Evolutionary conservation across 2,113 vertebrate genomes (phyloP).

Genomic region (Pterocles gutturalis): DNA sequence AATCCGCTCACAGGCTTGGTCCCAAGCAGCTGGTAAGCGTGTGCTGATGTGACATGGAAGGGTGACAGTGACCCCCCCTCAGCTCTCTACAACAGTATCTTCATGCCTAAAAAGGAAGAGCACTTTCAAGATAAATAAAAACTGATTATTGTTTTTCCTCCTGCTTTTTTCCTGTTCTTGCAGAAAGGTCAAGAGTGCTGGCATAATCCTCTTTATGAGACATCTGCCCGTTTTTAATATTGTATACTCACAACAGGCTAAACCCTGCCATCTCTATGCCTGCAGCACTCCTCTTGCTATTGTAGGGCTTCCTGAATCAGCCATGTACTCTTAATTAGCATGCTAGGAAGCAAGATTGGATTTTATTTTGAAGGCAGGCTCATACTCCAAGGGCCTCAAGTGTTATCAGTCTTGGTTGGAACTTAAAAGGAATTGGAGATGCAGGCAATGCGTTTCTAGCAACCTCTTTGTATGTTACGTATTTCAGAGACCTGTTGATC

Average conservation of each 20-base stretch:
- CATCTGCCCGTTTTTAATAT: slow-evolving; percentile 17
- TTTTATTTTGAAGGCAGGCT: slow-evolving; percentile 36
- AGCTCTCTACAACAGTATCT: background rate
- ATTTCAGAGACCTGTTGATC: background rate
- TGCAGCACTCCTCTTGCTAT: slow-evolving; percentile 4
- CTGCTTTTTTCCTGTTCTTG: slow-evolving; percentile 30
- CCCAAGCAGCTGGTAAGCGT: background rate
- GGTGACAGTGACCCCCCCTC: background rate
- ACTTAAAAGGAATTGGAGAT: background rate
- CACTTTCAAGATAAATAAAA: background rate
- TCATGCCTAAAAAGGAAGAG: background rate
- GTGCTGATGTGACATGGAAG: background rate
- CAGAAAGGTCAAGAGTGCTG: slow-evolving; percentile 42
- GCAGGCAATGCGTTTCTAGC: background rate
- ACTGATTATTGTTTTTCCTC: background rate
- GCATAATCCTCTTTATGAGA: slow-evolving; percentile 6
- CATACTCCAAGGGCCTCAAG: background rate
- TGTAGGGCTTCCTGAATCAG: slow-evolving; percentile 11
- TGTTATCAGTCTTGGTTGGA: background rate
- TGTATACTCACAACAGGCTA: slow-evolving; percentile 9
- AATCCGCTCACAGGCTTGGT: background rate
- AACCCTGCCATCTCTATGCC: background rate
- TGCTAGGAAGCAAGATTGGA: background rate
- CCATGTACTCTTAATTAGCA: slow-evolving; percentile 29
- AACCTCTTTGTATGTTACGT: background rate